Evolutionary conservation across 2,113 vertebrate species (phyloP), one percentile per base, ranked within the genome.

Genomic region (Meleagris gallopavo): DNA sequence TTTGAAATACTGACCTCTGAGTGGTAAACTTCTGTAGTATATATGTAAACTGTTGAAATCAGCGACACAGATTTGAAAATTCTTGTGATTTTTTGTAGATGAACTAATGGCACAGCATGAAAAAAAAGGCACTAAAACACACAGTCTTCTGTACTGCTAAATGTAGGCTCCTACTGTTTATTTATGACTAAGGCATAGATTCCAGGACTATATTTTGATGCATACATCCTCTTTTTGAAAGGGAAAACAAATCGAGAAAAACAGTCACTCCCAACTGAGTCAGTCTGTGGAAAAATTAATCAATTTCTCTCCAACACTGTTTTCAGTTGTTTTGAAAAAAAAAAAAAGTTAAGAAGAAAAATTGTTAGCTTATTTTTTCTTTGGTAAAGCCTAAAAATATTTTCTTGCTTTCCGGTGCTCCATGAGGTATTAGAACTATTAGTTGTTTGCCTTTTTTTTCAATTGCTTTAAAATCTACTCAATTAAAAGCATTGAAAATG

Each of bases 391-490:
- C 19, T 57, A 57, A 41, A 94, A 66, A 57, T 81, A 61, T 32
- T 66, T 88, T 5, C 14, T 69, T 0, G 0, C 4, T 3, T 61
- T 9, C n/a, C 27, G 0, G 0, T 17, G 25, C 52, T 38, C 45
- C 43, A 14, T 52, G 22, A 71, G 32, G 13, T 55, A 25, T 45
- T 75, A n/a, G 32, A 21, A 62, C 21, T 67, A 5, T 13, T 43
- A 36, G 10, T 5, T 71, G 3, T 46, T 76, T 24, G 5, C 11
- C 10, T 32, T 20, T 32, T 40, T 6, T 1, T 66, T 10, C 5
- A 50, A 8, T 17, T 16, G 11, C 6, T 86, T 36, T 57, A 61
- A 86, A 78, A 83, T 22, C 17, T 25, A 10, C 32, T 48, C 55
- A 40, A 14, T 13, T 55, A 45, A 13, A 62, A 50, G 66, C n/a